A percentile compares a stretch with the other conserved stretches of the same genome.
phyloP scores from a whole-genome alignment of 2,113 vertebrate species.

The Poeciliopsis retropinna region DNA sequence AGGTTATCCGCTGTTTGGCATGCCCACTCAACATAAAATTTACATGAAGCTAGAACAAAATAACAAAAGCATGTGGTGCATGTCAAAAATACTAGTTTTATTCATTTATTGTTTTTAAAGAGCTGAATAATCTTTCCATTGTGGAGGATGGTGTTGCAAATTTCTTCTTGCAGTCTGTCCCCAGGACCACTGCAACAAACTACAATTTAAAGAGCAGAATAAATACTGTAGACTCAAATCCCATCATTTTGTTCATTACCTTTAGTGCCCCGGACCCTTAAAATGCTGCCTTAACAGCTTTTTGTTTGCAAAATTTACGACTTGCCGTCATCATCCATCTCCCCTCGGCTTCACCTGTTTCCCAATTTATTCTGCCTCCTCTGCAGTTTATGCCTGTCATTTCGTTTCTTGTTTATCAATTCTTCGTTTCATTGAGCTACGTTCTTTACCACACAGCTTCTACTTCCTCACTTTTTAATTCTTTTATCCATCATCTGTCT shows the following conservation, averaged over 20 bases:
- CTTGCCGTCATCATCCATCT: constrained; percentile 11
- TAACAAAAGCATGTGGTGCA: neutral
- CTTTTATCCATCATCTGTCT: neutral
- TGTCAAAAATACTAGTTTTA: neutral
- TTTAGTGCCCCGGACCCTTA: constrained; percentile 24
- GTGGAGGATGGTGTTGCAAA: neutral
- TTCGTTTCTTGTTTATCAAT: constrained; percentile 14
- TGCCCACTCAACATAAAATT: too few relatives aligned
- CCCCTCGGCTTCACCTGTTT: neutral
- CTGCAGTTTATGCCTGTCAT: neutral
- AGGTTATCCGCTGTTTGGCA: neutral
- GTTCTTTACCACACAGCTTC: neutral
- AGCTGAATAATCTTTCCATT: neutral
- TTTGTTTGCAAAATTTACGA: constrained; percentile 18
- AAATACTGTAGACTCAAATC: constrained; percentile 9
- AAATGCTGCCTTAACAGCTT: constrained; percentile 26
- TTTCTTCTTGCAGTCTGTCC: neutral
- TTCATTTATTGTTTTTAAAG: neutral
- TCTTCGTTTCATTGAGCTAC: neutral
- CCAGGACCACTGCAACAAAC: neutral
- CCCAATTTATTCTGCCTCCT: constrained; percentile 3
- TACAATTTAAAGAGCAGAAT: constrained; percentile 46
- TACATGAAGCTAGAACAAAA: neutral
- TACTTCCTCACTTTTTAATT: neutral
- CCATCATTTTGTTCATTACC: constrained; percentile 23